Percentiles rank a stretch among this genome's conserved stretches.
Evolutionary conservation across 1,140 invertebrate species (phyloP).

Genomic region (Pogonomyrmex barbatus): DNA sequence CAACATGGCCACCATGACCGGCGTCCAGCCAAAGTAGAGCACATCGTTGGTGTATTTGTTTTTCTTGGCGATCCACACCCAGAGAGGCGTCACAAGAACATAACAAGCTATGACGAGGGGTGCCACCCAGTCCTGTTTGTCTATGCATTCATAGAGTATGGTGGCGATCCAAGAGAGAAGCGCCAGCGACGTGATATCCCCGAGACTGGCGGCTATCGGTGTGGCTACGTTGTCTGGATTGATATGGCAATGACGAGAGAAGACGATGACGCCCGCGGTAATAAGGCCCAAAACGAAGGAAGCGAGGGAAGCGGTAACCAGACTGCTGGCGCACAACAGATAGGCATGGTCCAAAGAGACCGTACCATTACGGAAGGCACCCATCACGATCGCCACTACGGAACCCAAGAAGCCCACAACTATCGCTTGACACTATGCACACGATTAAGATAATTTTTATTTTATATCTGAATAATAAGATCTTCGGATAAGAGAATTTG

Average conservation of each 20-base stretch:
- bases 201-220: constrained; percentile 95
- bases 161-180: constrained; percentile 90
- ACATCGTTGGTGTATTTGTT: constrained; percentile 90
- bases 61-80: constrained; percentile 89
- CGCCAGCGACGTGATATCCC: constrained; percentile 92
- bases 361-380: constrained; percentile 90
- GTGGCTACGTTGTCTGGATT: constrained; percentile 97
- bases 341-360: constrained; percentile 92
- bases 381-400: constrained; percentile 93
- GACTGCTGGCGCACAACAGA: constrained; percentile 92
- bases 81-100: constrained; percentile 89
- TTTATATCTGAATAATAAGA: not conserved
- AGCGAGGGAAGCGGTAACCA: constrained; percentile 93
- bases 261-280: constrained; percentile 90
- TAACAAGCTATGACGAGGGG: constrained; percentile 89
- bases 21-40: constrained; percentile 90
- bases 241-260: constrained; percentile 90
- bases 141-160: constrained; percentile 87
- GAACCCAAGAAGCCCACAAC: constrained; percentile 95
- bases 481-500: not conserved
- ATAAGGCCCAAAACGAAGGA: constrained; percentile 89
- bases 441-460: constrained; percentile 14
- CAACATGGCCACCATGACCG: constrained; percentile 91
- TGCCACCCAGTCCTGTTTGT: constrained; percentile 89
- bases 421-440: constrained; percentile 92